phyloP scores from a whole-genome alignment of 2,113 vertebrate genomes.

The Scalopus aquaticus region DNA sequence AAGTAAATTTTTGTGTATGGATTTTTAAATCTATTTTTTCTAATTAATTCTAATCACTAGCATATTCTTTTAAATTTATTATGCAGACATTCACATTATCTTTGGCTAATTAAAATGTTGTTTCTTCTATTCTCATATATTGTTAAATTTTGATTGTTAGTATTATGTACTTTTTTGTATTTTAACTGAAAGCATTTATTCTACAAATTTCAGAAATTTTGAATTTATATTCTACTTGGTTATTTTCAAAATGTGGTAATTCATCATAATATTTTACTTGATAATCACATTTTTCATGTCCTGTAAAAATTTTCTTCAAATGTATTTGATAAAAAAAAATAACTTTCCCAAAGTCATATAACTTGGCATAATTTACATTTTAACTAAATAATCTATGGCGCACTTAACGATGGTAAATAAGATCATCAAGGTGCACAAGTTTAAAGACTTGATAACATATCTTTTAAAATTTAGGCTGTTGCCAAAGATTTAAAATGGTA shows the following conservation, averaged over 20 bases:
- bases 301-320: not conserved
- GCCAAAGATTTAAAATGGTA: not conserved
- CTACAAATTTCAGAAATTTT: not conserved
- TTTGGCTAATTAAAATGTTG: not conserved
- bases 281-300: not conserved
- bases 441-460: not conserved
- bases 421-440: not conserved
- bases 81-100: not conserved
- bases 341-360: not conserved
- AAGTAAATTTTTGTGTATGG: not conserved
- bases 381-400: not conserved
- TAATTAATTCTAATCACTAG: not conserved
- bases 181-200: not conserved
- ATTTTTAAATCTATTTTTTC: not conserved
- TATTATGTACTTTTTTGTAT: not conserved
- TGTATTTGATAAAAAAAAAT: not conserved
- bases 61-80: not conserved
- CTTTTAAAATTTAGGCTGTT: not conserved
- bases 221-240: not conserved
- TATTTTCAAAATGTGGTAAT: not conserved
- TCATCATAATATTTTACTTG: not conserved
- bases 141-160: not conserved
- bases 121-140: not conserved
- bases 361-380: not conserved
- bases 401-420: not conserved